A percentile compares a stretch with the other conserved stretches of the same genome.
Conservation (phyloP, 1,140 invertebrate genomes). For the Glossosoma conforme region DNA sequence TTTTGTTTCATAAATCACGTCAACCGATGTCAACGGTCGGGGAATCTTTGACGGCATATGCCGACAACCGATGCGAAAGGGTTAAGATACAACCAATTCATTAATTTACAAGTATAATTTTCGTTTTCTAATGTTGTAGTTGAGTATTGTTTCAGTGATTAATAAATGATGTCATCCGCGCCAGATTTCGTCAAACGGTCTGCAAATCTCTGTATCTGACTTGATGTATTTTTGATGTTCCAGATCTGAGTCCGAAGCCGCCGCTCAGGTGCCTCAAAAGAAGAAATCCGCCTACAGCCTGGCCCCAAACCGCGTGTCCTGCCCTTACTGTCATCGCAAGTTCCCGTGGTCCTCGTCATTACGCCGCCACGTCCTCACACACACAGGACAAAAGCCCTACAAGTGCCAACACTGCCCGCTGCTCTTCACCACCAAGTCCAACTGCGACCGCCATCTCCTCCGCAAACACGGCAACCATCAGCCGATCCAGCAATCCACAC, state of each 20-base stretch:
- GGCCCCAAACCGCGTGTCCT: slow-evolving; percentile 87
- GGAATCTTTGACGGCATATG: too few species aligned
- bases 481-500: slow-evolving; percentile 42
- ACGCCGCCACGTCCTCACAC: slow-evolving; percentile 85
- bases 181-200: too few species aligned
- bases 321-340: slow-evolving; percentile 85
- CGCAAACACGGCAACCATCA: slow-evolving; percentile 75
- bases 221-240: too few species aligned
- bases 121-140: too few species aligned
- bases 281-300: slow-evolving; percentile 94
- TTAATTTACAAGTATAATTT: too few species aligned
- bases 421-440: slow-evolving; percentile 94
- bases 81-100: too few species aligned
- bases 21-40: too few species aligned
- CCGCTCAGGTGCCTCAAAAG: slow-evolving; percentile 55
- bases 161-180: too few species aligned
- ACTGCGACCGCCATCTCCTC: slow-evolving; percentile 89
- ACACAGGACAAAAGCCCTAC: slow-evolving; percentile 94
- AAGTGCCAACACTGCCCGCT: slow-evolving; percentile 88
- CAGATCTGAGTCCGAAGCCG: slow-evolving; percentile 56
- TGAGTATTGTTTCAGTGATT: too few species aligned
- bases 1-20: too few species aligned
- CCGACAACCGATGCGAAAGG: too few species aligned
- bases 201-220: too few species aligned
- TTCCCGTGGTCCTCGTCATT: slow-evolving; percentile 96